These are phyloP conservation scores for Lytechinus pictus DNA, from an alignment of 35 echinoderm and acorn worm species.

Conservation along the genomic window DNA sequence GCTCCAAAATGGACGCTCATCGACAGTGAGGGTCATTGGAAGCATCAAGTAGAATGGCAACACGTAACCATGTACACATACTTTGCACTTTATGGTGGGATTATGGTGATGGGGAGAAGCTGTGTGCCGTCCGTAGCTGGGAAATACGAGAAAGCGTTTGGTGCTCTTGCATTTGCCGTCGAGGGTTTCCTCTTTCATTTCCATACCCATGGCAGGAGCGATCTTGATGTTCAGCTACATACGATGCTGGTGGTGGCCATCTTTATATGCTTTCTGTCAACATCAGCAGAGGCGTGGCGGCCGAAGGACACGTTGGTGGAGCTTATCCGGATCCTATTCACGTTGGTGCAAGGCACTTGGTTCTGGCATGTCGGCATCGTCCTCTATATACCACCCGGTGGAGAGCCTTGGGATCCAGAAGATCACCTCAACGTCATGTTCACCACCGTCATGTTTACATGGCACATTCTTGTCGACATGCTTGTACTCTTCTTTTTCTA, in stretches of 20 bases:
- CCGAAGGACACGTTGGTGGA: conserved; percentile 61
- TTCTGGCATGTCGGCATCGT: conserved; percentile 83
- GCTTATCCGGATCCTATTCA: conserved; percentile 71
- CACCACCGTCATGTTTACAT: conserved; percentile 76
- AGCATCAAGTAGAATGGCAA: conserved; percentile 81
- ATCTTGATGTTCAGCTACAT: conserved; percentile 82
- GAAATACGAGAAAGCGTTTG: conserved; percentile 74
- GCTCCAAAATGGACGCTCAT: conserved; percentile 73
- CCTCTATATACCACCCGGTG: conserved; percentile 77
- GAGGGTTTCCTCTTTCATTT: conserved; percentile 91
- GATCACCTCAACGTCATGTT: conserved; percentile 79
- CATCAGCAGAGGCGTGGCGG: conserved; percentile 60
- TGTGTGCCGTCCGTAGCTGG: conserved; percentile 50
- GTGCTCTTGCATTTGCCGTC: conserved; percentile 75
- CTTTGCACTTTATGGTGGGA: conserved; percentile 78
- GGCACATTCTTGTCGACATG: conserved; percentile 87
- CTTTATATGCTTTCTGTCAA: conserved; percentile 54
- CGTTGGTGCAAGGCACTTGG: conserved; percentile 94
- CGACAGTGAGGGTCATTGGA: conserved; percentile 70
- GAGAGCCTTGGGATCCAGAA: conserved; percentile 73
- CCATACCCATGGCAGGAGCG: conserved; percentile 74
- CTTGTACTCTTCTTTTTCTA: conserved; percentile 74
- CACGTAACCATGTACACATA: conserved; percentile 97
- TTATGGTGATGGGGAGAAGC: conserved; percentile 55
- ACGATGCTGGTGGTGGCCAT: conserved; percentile 77